Evolutionary conservation across 2,113 vertebrate genomes (phyloP), one percentile per base, ranked within the genome.

Genomic region (Xyliphius kryptos): DNA sequence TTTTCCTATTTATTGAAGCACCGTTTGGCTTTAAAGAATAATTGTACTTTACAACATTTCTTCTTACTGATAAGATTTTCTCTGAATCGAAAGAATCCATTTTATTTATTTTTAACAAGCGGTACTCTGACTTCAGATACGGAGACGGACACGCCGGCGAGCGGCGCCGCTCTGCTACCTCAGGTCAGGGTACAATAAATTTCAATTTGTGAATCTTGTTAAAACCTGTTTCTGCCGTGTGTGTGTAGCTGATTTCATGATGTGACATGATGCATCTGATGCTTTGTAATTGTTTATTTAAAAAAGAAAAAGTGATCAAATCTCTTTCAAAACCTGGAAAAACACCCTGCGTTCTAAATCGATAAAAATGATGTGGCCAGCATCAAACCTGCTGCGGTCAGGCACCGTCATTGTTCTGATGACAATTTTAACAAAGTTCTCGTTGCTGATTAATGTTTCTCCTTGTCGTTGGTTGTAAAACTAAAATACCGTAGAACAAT

Each of bases 1-100:
- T 81, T 82, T 77, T 81, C 65, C 65, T 80, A 86, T 86, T 85
- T 85, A 87, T 86, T 86, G 47, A 55, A 69, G 63, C 65, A 20
- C 71, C 53, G 60, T 64, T 54, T 47, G 37, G 62, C 74, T 81
- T 68, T 67, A 6, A 72, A 72, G 38, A 44, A 63, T 61, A 73
- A 67, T 60, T 40, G 16, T 63, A 65, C 19, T 49, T 13, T 21
- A 20, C 1, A 44, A 12, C 44, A 37, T 55, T 48, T 15, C 5
- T 15, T 13, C 21, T 9, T 41, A 5, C n/a, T 2, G 44, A 64
- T n/a, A 52, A 53, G n/a, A 2, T 15, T 50, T 52, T n/a, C 3
- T 2, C 3, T 40, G 36, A 60, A 38, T 37, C 44, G 22, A 21
- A 37, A 41, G 32, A 9, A 12, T 51, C 36, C 22, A 19, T 12